Evolutionary conservation across 2,113 vertebrate species (phyloP), one percentile per base, ranked within the genome.

Genomic region (Hipposideros armiger): DNA sequence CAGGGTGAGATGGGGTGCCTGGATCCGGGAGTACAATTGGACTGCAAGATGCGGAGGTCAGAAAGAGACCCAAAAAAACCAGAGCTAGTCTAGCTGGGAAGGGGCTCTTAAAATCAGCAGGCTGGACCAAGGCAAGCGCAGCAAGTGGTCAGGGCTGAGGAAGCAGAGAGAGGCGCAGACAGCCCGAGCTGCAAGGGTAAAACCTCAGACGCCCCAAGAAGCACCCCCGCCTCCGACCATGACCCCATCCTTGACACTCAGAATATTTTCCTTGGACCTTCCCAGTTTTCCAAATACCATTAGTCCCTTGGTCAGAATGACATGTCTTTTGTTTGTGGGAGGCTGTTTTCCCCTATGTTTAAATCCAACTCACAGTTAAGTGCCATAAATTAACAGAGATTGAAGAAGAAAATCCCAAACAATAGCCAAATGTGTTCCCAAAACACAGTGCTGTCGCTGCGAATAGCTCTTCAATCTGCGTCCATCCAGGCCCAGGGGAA

Each of bases 241-340:
- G n/a, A 36, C 73, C 64, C 62, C 42, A 11, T 32, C n/a, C 62
- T n/a, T 16, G 56, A 60, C 70, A 36, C 45, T 60, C 4, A 1
- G 30, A 78, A 69, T 64, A 81, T 66, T 91, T 78, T 81, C 76
- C 95, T 70, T 66, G 74, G 77, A 45, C 32, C n/a, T 1, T 20
- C 87, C 45, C 28, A 60, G 30, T 52, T 81, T 93, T 81, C 74
- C 88, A 89, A 47, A 96, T 58, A 66, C 40, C 58, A 36, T n/a
- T 1, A 32, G 32, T 84, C 67, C 58, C 85, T 56, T 83, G 74
- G 47, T 72, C 36, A 81, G 91, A 70, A 87, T 17, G 72, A 72
- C 85, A 76, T 32, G n/a, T 32, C 67, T 66, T 56, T 56, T 50
- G 47, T 54, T 26, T 47, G n/a, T 40, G 26, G 54, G 47, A 72